Conservation (phyloP, 2,888 invertebrate genomes). For the Patella ulyssiponensis region DNA sequence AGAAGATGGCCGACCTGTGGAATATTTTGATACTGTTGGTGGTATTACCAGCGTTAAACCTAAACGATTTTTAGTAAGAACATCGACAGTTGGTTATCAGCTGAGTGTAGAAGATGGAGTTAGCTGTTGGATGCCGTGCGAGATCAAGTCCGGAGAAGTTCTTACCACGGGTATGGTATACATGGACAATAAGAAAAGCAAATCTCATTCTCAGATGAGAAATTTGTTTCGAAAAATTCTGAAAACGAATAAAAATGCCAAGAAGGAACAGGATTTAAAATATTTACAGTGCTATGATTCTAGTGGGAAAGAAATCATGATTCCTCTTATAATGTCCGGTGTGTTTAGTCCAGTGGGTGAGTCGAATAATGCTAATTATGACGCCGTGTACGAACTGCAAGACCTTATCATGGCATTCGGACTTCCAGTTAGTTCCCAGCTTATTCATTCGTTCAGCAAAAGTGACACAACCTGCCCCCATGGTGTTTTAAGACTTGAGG, state of each 20-base stretch:
- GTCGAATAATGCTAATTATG: conserved; percentile 52
- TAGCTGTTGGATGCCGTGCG: conserved; percentile 60
- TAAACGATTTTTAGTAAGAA: conserved; percentile 59
- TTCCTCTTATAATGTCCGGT: conserved; percentile 65
- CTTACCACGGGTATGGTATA: conserved; percentile 60
- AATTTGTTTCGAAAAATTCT: conserved; percentile 58
- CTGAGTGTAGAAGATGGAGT: conserved; percentile 51
- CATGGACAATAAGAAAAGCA: conserved; percentile 63
- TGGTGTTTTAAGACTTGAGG: conserved; percentile 55
- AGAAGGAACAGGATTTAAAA: conserved; percentile 62
- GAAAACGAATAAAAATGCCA: conserved; percentile 48
- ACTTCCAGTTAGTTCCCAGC: conserved; percentile 60
- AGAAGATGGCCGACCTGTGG: conserved; percentile 64
- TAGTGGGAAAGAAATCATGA: conserved; percentile 60
- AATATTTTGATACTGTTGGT: conserved; percentile 64
- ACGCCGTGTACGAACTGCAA: conserved; percentile 64
- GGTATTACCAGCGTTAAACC: conserved; percentile 60
- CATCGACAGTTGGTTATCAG: conserved; percentile 62
- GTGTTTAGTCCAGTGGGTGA: conserved; percentile 66
- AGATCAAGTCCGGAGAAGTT: conserved; percentile 60
- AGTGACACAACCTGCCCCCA: conserved; percentile 40
- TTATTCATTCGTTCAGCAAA: conserved; percentile 50
- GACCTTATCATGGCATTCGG: conserved; percentile 62
- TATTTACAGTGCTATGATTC: conserved; percentile 64
- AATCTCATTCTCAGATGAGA: conserved; percentile 42